Conservation (phyloP, 2,888 invertebrate species). For the Eilema griseolum region DNA sequence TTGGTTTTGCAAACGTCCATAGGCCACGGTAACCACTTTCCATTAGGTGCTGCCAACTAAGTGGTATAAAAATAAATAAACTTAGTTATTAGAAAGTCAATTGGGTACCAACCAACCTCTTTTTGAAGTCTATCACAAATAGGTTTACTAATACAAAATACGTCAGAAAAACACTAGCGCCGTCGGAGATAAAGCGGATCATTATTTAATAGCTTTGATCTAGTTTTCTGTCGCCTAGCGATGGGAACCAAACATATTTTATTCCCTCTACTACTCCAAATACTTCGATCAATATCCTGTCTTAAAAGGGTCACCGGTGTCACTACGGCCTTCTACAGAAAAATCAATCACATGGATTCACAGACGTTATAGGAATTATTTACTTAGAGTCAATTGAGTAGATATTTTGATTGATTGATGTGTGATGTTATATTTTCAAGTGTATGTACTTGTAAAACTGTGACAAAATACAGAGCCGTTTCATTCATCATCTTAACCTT, state of each 20-base stretch:
- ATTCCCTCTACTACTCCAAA: conserved; percentile 54
- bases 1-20: too few species aligned
- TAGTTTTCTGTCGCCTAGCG: conserved; percentile 73
- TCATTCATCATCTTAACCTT: not conserved
- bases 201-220: conserved; percentile 47
- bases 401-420: not conserved
- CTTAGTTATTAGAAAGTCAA: too few species aligned
- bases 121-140: not conserved
- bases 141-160: not conserved
- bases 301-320: conserved; percentile 42
- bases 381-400: not conserved
- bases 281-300: conserved; percentile 66
- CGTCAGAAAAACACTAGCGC: not conserved
- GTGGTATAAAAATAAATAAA: too few species aligned
- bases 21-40: too few species aligned
- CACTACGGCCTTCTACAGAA: not conserved
- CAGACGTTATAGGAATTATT: not conserved
- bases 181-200: conserved; percentile 18
- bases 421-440: not conserved
- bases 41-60: too few species aligned
- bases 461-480: not conserved
- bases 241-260: conserved; percentile 70
- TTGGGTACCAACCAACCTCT: too few species aligned
- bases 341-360: conserved; percentile 10
- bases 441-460: not conserved